Base-by-base conservation (phyloP, 2,888 invertebrate species). In the Strigamia maritima region DNA sequence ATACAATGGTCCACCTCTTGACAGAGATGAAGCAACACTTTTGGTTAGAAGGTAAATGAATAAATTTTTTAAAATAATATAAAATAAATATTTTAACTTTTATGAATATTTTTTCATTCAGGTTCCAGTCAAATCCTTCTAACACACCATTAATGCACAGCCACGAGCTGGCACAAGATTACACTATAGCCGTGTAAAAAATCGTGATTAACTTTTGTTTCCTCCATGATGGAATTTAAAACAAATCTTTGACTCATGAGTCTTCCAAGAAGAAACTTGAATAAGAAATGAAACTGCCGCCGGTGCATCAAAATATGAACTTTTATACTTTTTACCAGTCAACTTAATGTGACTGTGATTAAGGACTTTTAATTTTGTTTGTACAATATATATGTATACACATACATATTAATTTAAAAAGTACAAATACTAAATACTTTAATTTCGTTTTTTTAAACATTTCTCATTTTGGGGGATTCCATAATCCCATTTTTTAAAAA, bases 31-130 rank as follows among this genome's bases (percentile, higher is more conserved):
- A 38, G 40, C 79, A 24, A 79, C 80, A 14, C 65, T 80, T 26
- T 49, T 80, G 79, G 60, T 76, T 24, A 76, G 80, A 77, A 79
- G 80, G 80, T 80, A 77, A 19, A 16, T 14, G 7, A 76, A 19
- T 76, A 31, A 19, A 38, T n/a, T n/a, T n/a, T n/a, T n/a, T n/a
- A n/a, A n/a, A n/a, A n/a, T 38, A 76, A 10, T 35, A 12, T 35
- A 24, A 8, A 10, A 65, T 16, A 65, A 65, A 16, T 7, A 12
- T 65, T 19, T 24, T 16, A 65, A 8, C 7, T 65, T 65, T 22
- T 65, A 28, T n/a, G n/a, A n/a, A n/a, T n/a, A n/a, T n/a, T 10
- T 75, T 22, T 75, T n/a, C 19, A 54, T 77, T 8, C 10, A 77
- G 77, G 26, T 77, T 77, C 10, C 77, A 77, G 26, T 10, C 77